These are phyloP conservation scores for Trogon melanurus DNA, from an alignment of 2,113 vertebrate species.

Conservation along the genomic window DNA sequence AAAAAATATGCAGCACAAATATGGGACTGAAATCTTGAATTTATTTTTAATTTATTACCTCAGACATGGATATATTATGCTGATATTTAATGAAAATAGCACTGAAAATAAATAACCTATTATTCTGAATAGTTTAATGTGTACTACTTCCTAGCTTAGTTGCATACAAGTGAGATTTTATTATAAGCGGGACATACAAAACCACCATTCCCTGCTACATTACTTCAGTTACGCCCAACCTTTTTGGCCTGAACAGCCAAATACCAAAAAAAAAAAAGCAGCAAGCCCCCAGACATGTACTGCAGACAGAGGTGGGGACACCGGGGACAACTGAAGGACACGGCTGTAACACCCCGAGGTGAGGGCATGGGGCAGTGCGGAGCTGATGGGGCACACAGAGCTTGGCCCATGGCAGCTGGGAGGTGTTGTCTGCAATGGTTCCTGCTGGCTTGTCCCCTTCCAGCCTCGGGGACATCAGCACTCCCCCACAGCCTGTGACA, in stretches of 20 bases:
- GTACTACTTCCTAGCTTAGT: constrained; percentile 26
- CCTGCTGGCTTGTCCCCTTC: background rate
- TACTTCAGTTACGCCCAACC: background rate
- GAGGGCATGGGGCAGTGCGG: rapidly evolving
- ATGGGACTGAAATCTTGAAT: constrained; percentile 60
- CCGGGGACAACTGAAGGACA: background rate
- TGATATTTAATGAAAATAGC: constrained; percentile 74
- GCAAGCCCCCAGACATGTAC: background rate
- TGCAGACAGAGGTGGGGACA: background rate
- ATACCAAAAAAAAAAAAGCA: background rate
- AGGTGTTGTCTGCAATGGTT: background rate
- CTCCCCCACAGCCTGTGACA: background rate
- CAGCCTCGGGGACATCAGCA: background rate
- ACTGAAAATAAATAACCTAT: constrained; percentile 78
- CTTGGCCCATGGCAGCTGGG: background rate
- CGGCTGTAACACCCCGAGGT: rapidly evolving
- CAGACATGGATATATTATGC: constrained; percentile 70
- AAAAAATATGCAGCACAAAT: constrained; percentile 66
- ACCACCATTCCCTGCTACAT: background rate
- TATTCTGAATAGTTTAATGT: constrained; percentile 74
- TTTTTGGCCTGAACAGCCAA: background rate
- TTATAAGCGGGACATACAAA: rapidly evolving
- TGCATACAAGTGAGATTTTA: background rate
- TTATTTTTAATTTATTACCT: constrained; percentile 79
- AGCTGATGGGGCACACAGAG: background rate